Conservation (phyloP, 2,888 invertebrate genomes). For the Leptarthrus brevirostris region DNA sequence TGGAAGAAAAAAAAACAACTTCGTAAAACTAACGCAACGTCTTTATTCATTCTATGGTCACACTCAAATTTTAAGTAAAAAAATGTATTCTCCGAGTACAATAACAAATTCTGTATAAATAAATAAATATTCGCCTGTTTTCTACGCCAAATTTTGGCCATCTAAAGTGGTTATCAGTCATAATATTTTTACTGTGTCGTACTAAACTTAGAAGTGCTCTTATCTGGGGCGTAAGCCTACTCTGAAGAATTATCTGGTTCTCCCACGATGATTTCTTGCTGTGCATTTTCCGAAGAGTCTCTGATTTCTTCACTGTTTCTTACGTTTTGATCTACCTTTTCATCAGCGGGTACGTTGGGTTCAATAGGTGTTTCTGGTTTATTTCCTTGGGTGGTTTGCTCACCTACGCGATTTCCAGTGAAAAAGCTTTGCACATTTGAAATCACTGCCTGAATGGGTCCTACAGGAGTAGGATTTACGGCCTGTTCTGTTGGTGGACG, state of each 20-base stretch:
- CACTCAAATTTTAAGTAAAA: background rate
- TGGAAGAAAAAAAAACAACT: background rate
- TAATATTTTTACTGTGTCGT: background rate
- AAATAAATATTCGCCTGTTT: slow-evolving; percentile 22
- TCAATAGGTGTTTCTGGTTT: background rate
- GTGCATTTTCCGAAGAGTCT: slow-evolving; percentile 17
- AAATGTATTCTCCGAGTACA: background rate
- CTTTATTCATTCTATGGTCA: slow-evolving; percentile 22
- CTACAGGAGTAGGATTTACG: slow-evolving; percentile 27
- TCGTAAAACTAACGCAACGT: slow-evolving; percentile 10
- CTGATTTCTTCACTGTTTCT: slow-evolving; percentile 45
- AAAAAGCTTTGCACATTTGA: slow-evolving; percentile 51
- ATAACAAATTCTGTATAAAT: slow-evolving; percentile 17
- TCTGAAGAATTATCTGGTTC: slow-evolving; percentile 18
- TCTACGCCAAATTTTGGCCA: slow-evolving; percentile 33
- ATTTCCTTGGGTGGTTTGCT: background rate
- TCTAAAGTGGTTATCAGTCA: slow-evolving; percentile 20
- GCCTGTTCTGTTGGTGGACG: slow-evolving; percentile 31
- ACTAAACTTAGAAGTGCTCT: background rate
- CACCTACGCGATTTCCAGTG: slow-evolving; percentile 43
- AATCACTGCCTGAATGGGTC: slow-evolving; percentile 50
- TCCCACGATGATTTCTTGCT: slow-evolving; percentile 6
- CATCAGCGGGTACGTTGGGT: slow-evolving; percentile 38
- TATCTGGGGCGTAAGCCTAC: background rate
- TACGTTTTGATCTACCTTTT: slow-evolving; percentile 46